A percentile compares a stretch with the other conserved stretches of the same genome.
Evolutionary conservation across 2,797 vertebrate species (phyloP).

Genomic region (Ctenosaura bakeri): DNA sequence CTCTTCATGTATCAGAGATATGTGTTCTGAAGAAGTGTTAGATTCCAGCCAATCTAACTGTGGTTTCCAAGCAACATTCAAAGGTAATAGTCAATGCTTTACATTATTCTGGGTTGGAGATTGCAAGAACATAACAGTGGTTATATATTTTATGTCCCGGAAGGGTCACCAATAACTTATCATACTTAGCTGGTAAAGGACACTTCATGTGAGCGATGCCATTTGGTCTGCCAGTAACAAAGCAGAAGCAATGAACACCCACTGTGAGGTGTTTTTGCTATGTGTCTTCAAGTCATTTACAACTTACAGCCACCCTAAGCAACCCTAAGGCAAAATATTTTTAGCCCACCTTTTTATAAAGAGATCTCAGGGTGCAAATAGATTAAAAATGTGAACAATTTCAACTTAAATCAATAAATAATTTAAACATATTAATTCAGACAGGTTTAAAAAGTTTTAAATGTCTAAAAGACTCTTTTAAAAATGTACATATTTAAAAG

Average conservation of each 20-base stretch:
- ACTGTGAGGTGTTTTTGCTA: too few species aligned
- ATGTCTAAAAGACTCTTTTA: too few species aligned
- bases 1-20: background rate
- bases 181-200: background rate
- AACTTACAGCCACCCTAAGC: too few species aligned
- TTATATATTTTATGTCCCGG: background rate
- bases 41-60: background rate
- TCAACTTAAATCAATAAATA: too few species aligned
- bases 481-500: too few species aligned
- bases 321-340: too few species aligned
- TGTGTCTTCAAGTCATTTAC: too few species aligned
- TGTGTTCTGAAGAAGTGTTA: background rate
- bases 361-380: too few species aligned
- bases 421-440: too few species aligned
- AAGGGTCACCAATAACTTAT: background rate
- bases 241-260: background rate
- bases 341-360: too few species aligned
- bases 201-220: background rate
- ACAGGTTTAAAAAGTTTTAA: too few species aligned
- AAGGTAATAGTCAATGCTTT: background rate
- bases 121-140: background rate
- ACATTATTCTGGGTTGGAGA: background rate
- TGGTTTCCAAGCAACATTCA: background rate
- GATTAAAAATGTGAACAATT: too few species aligned
- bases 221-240: background rate